Evolutionary conservation across 2,113 vertebrate genomes (phyloP).

Genomic region (Prunella himalayana): DNA sequence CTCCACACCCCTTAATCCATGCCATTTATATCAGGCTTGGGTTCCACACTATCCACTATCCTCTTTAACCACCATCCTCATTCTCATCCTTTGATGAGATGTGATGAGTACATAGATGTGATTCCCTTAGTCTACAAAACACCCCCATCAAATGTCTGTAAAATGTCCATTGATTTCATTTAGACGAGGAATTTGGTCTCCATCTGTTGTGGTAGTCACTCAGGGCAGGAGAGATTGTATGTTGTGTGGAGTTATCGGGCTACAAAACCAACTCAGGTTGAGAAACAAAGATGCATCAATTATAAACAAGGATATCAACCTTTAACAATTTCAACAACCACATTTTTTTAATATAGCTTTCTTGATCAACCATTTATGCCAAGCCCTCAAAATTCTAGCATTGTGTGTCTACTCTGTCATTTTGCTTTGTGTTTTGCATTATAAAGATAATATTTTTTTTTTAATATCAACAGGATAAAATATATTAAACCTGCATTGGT

Average conservation of each 20-base stretch:
- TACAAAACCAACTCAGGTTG: not conserved
- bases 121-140: too few relatives aligned
- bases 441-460: not conserved
- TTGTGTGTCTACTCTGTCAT: not conserved
- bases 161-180: not conserved
- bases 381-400: not conserved
- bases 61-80: not conserved
- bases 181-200: not conserved
- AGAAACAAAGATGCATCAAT: not conserved
- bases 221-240: not conserved
- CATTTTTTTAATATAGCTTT: not conserved
- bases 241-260: not conserved
- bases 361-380: not conserved
- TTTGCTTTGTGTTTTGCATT: not conserved
- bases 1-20: not conserved
- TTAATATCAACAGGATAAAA: not conserved
- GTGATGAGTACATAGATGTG: not conserved
- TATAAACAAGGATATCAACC: not conserved
- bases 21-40: not conserved
- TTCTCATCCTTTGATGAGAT: not conserved
- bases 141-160: not conserved
- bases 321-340: not conserved
- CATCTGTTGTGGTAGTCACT: not conserved
- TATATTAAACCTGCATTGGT: not conserved
- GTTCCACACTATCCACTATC: too few relatives aligned